Base-by-base conservation (phyloP, 2,888 invertebrate genomes). In the Gonocerus acuteangulatus region DNA sequence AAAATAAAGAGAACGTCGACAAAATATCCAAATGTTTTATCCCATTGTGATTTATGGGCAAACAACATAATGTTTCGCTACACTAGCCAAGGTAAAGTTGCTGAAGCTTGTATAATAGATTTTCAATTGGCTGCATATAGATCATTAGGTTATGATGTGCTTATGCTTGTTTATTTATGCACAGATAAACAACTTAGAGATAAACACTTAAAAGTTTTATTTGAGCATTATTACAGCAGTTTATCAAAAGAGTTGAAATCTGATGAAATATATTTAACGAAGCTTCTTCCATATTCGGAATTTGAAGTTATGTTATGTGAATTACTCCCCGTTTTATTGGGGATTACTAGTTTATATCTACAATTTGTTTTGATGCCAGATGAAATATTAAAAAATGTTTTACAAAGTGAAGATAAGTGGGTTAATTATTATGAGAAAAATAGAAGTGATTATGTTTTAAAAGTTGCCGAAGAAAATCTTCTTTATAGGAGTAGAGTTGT, bases 31-130 rank as follows among this genome's bases (percentile, higher is more conserved):
- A 54, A 54, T 54, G 62, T 52, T 13, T 54, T 62, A 7, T 27
- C 42, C n/a, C 62, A 62, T 42, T 48, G 44, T 32, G 62, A 62
- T 32, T 36, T 60, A 15, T 62, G 62, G 62, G 44, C 22, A n/a
- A 62, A 60, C 18, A 62, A 62, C 16, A 56, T 62, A 21, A 52
- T 62, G 60, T 62, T 54, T 13, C 47, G 54, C 22, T 59, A 60
- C 27, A 39, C 51, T 22, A 27, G 39, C 19, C 2, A 23, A 1
- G 62, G 56, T 0, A 47, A 11, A 27, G 44, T 62, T 11, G 54
- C 51, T 27, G 39, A 54, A 21, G 59, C 48, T 2, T 42, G 39
- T 11, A 39, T 62, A 11, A 22, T 62, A 15, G 62, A 62, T 39
- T 62, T 60, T 21, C 62, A 62, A 42, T 23, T 62, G 48, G 21